Evolutionary conservation across 2,113 vertebrate genomes (phyloP).

Genomic region (Hystrix cristata): DNA sequence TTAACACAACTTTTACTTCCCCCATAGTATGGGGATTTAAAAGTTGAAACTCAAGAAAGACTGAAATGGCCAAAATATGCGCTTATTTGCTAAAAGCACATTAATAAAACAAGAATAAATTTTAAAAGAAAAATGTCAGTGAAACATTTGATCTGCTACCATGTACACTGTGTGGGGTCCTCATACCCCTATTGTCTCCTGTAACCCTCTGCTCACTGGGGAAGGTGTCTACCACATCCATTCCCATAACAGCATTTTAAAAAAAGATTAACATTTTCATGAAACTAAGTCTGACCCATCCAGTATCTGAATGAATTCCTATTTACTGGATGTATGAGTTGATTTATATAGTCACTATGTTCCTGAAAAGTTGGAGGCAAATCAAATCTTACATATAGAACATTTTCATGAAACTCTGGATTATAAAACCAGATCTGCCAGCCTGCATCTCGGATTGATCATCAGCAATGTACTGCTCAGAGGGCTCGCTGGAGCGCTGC

Average conservation of each 20-base stretch:
- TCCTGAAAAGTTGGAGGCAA: neutral
- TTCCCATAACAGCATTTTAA: neutral
- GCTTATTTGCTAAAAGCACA: neutral
- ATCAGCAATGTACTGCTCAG: neutral
- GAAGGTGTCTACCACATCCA: neutral
- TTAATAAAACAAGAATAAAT: neutral
- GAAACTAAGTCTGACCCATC: neutral
- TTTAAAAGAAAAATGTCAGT: neutral
- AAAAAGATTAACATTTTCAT: neutral
- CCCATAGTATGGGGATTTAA: neutral
- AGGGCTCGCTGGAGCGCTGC: neutral
- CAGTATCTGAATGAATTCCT: neutral
- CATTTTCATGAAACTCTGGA: neutral
- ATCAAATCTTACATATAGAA: neutral
- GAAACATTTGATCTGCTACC: neutral
- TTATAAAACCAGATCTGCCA: neutral
- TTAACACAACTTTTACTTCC: slow-evolving; percentile 27
- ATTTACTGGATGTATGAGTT: neutral
- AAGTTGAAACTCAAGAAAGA: neutral
- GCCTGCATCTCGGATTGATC: neutral
- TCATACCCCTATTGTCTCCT: neutral
- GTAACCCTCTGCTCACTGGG: neutral
- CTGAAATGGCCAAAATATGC: neutral
- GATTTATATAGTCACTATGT: neutral
- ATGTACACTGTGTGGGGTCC: neutral